phyloP scores from a whole-genome alignment of 2,797 vertebrate genomes.

The Pteronotus mesoamericanus region DNA sequence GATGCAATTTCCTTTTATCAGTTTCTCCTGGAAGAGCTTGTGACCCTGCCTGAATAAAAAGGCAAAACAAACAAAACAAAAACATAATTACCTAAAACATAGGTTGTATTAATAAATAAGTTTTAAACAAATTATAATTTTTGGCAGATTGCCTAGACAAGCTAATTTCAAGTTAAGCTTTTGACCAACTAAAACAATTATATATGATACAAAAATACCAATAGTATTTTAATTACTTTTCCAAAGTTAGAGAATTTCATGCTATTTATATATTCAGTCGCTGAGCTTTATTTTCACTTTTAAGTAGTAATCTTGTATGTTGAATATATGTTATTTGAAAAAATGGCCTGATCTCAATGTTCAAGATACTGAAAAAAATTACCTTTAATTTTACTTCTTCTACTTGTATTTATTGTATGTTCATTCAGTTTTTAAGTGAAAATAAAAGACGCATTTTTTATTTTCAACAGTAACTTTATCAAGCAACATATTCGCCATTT shows the following conservation, averaged over 20 bases:
- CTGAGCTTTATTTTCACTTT: background rate
- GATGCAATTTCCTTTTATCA: background rate
- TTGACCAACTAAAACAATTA: background rate
- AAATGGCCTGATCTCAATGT: background rate
- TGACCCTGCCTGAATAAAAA: background rate
- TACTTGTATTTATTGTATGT: background rate
- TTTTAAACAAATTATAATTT: constrained; percentile 14
- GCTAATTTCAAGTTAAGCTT: background rate
- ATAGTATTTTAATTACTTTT: background rate
- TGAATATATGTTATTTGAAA: background rate
- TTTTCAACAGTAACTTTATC: too few species aligned
- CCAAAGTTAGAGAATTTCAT: background rate
- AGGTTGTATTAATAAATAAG: background rate
- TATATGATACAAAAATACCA: background rate
- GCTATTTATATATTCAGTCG: background rate
- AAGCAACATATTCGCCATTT: too few species aligned
- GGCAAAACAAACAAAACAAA: background rate
- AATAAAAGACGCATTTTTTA: too few species aligned
- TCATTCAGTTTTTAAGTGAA: too few species aligned
- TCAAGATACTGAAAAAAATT: background rate
- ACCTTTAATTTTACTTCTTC: constrained; percentile 17
- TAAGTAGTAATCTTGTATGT: background rate
- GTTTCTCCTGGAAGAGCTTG: background rate
- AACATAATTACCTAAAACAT: background rate
- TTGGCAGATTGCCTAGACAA: background rate